Evolutionary conservation across 64 coral and sea anemone species (phyloP).

Genomic region (Catalaphyllia jardinei): DNA sequence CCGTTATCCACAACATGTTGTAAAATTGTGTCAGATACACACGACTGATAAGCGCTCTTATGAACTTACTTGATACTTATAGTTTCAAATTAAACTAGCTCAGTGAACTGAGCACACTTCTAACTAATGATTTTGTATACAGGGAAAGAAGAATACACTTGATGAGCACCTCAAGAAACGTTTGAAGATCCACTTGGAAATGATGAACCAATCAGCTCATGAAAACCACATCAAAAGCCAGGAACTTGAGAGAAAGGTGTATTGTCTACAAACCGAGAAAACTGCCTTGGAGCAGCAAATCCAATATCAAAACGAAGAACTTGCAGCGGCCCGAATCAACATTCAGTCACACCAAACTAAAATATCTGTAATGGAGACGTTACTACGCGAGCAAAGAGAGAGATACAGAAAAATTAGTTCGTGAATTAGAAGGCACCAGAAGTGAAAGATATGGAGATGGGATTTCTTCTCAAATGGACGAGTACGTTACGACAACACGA

Average conservation of each 20-base stretch:
- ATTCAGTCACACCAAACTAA: slow-evolving; percentile 27
- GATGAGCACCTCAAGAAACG: not conserved
- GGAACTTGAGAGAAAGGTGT: not conserved
- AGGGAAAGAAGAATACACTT: no score
- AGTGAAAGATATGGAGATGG: not conserved
- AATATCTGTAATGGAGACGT: not conserved
- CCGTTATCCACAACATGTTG: no score
- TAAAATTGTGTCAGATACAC: no score
- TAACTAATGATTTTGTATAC: not conserved
- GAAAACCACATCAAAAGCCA: not conserved
- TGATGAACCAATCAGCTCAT: slow-evolving; percentile 14
- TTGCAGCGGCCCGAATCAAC: not conserved
- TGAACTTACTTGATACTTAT: no score
- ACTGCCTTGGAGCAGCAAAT: not conserved
- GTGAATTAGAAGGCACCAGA: not conserved
- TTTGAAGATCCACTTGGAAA: not conserved
- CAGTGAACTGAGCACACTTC: not conserved
- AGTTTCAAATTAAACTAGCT: no score
- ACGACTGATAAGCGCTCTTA: no score
- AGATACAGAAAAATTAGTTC: not conserved
- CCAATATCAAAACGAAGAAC: slow-evolving; percentile 23
- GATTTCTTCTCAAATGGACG: not conserved
- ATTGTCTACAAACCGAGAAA: not conserved
- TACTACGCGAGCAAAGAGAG: not conserved
- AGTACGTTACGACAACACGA: not conserved